phyloP scores from a whole-genome alignment of 2,888 invertebrate species.

The Zygothrica quintamaculata region DNA sequence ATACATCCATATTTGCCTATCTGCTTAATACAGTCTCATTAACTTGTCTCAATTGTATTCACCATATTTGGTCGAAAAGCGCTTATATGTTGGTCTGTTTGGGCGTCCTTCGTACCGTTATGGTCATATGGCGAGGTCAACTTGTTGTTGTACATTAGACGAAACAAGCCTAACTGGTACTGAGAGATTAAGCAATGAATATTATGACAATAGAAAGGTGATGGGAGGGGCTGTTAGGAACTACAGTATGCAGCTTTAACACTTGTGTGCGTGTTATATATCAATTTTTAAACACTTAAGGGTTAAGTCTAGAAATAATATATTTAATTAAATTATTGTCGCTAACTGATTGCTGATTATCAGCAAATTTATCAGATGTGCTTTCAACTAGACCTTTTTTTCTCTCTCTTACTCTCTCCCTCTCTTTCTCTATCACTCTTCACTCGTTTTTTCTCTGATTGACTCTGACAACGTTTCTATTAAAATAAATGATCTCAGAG shows the following conservation, averaged over 20 bases:
- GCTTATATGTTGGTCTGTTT: constrained; percentile 57
- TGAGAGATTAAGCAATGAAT: no score
- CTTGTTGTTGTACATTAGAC: constrained; percentile 61
- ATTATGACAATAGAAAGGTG: no score
- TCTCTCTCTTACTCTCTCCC: neutral
- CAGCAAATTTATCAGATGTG: constrained; percentile 30
- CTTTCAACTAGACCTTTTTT: neutral
- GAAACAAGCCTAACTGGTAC: no score
- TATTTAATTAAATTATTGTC: constrained; percentile 65
- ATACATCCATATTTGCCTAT: constrained; percentile 71
- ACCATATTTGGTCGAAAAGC: constrained; percentile 65
- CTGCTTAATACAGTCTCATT: constrained; percentile 6
- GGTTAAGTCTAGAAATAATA: constrained; percentile 34
- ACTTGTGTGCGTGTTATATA: constrained; percentile 54
- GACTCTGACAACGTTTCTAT: constrained; percentile 58
- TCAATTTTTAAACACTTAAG: constrained; percentile 42
- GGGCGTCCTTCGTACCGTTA: constrained; percentile 69
- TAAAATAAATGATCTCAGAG: constrained; percentile 73
- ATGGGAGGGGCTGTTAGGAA: no score
- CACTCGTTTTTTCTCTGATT: neutral
- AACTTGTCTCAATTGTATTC: constrained; percentile 36
- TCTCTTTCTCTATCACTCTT: neutral
- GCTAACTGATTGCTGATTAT: constrained; percentile 59
- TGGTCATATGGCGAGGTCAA: constrained; percentile 63
- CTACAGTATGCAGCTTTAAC: neutral